phyloP scores from a whole-genome alignment of 1,140 invertebrate species.

The Vanessa atalanta region DNA sequence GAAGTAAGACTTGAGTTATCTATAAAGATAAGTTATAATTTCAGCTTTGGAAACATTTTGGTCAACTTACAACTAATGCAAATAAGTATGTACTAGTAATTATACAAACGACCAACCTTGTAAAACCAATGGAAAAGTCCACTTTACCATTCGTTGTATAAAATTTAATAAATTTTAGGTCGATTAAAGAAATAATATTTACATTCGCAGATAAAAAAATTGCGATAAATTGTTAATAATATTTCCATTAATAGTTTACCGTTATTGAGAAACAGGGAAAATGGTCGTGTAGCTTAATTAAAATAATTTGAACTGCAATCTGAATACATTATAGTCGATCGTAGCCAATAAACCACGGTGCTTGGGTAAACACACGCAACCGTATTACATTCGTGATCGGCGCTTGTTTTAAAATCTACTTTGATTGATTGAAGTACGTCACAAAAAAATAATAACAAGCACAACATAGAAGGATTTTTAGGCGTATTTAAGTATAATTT shows the following conservation, averaged over 20 bases:
- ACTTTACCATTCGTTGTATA: background rate
- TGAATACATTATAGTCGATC: slow-evolving; percentile 65
- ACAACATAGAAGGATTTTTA: too few relatives aligned
- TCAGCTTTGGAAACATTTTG: too few relatives aligned
- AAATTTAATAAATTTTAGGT: too few relatives aligned
- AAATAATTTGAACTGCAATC: slow-evolving; percentile 72
- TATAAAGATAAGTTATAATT: too few relatives aligned
- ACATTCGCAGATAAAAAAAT: slow-evolving; percentile 11
- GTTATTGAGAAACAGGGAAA: slow-evolving; percentile 39
- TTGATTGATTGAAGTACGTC: background rate
- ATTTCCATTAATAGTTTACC: slow-evolving; percentile 29
- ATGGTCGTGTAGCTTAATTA: slow-evolving; percentile 64
- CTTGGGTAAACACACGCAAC: slow-evolving; percentile 43
- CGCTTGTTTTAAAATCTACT: background rate
- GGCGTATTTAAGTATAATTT: too few relatives aligned
- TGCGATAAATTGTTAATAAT: slow-evolving; percentile 20
- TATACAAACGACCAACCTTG: too few relatives aligned
- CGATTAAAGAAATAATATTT: background rate
- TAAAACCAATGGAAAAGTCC: background rate
- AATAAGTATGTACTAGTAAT: too few relatives aligned
- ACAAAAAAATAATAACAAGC: too few relatives aligned
- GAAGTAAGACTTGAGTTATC: too few relatives aligned
- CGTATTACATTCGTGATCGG: slow-evolving; percentile 15
- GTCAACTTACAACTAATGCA: too few relatives aligned
- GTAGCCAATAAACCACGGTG: slow-evolving; percentile 62